Base-by-base conservation (phyloP, 1,140 invertebrate genomes). In the Spodoptera litura region DNA sequence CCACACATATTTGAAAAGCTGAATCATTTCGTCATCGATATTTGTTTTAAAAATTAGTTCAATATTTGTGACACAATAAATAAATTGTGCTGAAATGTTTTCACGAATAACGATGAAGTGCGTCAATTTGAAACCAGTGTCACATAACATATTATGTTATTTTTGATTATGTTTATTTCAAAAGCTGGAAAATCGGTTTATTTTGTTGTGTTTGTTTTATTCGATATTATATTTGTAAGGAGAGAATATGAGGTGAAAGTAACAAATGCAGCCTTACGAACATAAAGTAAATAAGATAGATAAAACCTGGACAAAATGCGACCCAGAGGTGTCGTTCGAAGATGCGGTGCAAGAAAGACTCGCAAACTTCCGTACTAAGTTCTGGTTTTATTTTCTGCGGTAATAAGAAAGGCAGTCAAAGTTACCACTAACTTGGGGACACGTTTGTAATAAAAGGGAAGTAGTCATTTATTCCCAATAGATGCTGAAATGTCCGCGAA, bases 221-320 rank as follows among this genome's bases (percentile, higher is more conserved):
- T 9, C 6, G 51, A 61, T 49, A 38, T 74, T 25, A 44, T 55
- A 31, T 55, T 31, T 35, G 27, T 25, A 3, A 4, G 31, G 70
- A 72, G 31, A 35, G n/a, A 31, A 72, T 20, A 27, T 13, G 56
- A 59, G 51, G 38, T 51, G 56, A 74, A 25, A 62, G 72, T 11
- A 62, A 75, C 44, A 64, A 62, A 75, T 53, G 59, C 58, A 75
- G 15, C 31, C 11, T 27, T 13, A 64, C 12, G 6, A 75, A 55
- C 35, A 81, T 76, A 78, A 86, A 84, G 81, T 81, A 87, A 88
- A 86, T 82, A 83, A 86, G 79, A 82, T 81, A 72, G 64, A 81
- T 89, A 89, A 88, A 89, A 87, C 83, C 83, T 85, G 85, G 81
- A 83, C 83, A 85, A 87, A 88, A 89, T 89, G 84, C 76, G 83